Conservation (phyloP, 2,888 invertebrate species). For the Parapristionchus giblindavisi region DNA sequence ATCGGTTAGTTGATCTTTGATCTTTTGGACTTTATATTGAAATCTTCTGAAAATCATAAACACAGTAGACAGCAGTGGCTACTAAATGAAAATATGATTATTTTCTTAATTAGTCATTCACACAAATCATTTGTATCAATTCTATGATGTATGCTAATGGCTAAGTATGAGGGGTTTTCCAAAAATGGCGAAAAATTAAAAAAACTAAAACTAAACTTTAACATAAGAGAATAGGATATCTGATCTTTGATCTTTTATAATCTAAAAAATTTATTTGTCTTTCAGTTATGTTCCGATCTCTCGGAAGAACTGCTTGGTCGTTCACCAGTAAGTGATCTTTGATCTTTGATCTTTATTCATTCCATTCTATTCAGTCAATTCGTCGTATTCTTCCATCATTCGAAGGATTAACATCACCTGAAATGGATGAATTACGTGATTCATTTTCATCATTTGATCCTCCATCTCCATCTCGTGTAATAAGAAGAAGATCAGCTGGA, state of each 20-base stretch:
- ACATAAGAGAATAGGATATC: background rate
- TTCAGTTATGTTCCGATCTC: conserved; percentile 50
- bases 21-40: background rate
- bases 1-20: background rate
- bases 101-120: conserved; percentile 36
- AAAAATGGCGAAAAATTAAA: background rate
- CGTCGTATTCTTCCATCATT: conserved; percentile 7
- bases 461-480: conserved; percentile 44
- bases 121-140: background rate
- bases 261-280: background rate
- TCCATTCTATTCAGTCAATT: background rate
- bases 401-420: conserved; percentile 55
- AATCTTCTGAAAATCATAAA: background rate
- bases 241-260: background rate
- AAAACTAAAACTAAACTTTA: background rate
- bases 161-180: too few relatives aligned
- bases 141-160: too few relatives aligned
- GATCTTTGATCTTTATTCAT: too few relatives aligned
- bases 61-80: background rate
- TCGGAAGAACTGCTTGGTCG: conserved; percentile 46
- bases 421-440: conserved; percentile 60
- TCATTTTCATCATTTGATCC: conserved; percentile 57
- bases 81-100: background rate
- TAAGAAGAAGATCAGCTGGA: conserved; percentile 14
- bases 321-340: too few relatives aligned